Conservation (phyloP, 2,888 invertebrate genomes). For the Aphodius granarius region DNA sequence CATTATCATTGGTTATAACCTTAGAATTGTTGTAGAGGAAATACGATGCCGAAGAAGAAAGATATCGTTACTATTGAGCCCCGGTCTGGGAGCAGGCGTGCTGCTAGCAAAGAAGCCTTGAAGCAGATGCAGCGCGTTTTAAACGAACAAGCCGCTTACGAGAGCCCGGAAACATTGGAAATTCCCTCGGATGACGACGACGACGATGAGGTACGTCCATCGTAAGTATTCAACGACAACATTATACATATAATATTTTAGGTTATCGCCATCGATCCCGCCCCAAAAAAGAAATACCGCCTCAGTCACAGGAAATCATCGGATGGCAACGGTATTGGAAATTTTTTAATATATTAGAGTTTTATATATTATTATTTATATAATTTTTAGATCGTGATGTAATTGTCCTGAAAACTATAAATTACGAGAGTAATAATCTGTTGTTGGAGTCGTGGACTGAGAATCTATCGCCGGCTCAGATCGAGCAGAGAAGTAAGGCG, state of each 20-base stretch:
- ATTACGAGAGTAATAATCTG: constrained; percentile 50
- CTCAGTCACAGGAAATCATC: constrained; percentile 47
- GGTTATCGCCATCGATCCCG: constrained; percentile 41
- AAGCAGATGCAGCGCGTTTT: constrained; percentile 50
- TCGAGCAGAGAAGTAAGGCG: constrained; percentile 63
- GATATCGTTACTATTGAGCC: constrained; percentile 25
- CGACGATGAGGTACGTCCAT: constrained; percentile 25
- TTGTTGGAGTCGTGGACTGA: constrained; percentile 75
- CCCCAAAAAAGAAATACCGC: constrained; percentile 50
- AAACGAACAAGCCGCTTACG: constrained; percentile 48
- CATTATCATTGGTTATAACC: neutral
- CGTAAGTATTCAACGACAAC: neutral
- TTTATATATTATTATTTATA: neutral
- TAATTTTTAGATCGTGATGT: constrained; percentile 46
- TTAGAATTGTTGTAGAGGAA: constrained; percentile 5
- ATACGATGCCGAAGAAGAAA: constrained; percentile 42
- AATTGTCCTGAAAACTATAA: constrained; percentile 46
- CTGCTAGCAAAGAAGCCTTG: constrained; percentile 51
- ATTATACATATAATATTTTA: constrained; percentile 23
- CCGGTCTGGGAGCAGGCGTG: constrained; percentile 43
- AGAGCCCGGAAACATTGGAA: constrained; percentile 54
- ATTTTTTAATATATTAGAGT: neutral
- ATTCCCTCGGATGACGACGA: constrained; percentile 53
- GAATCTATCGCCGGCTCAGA: constrained; percentile 67
- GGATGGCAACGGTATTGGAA: constrained; percentile 45